These are phyloP conservation scores for Calyptommatus sinebrachiatus DNA, from an alignment of 2,113 vertebrate species.

Conservation along the genomic window DNA sequence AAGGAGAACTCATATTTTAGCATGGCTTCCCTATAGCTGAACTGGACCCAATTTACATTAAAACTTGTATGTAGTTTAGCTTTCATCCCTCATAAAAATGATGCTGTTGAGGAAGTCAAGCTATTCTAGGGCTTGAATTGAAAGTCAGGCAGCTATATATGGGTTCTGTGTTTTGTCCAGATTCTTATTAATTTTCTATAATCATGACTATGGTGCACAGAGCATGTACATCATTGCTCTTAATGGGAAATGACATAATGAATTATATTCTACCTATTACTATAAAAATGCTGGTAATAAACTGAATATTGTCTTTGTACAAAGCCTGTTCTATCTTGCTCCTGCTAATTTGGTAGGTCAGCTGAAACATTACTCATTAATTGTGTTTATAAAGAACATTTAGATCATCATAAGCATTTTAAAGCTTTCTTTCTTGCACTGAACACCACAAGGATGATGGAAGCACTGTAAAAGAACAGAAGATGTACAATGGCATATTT, in stretches of 20 bases:
- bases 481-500: too few relatives aligned
- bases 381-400: too few relatives aligned
- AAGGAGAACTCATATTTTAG: too few relatives aligned
- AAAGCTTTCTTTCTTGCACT: too few relatives aligned
- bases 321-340: neutral
- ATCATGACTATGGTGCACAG: neutral
- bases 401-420: too few relatives aligned
- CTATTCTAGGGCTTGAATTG: neutral
- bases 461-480: too few relatives aligned
- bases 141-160: neutral
- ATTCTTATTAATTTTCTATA: neutral
- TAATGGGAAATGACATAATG: neutral
- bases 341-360: neutral
- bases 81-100: too few relatives aligned
- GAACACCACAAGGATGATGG: too few relatives aligned
- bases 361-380: neutral
- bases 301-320: neutral
- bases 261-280: neutral
- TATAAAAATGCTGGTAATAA: conserved; percentile 14
- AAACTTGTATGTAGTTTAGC: too few relatives aligned
- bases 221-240: neutral
- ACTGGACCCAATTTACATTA: too few relatives aligned
- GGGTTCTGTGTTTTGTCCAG: neutral
- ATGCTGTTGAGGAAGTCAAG: too few relatives aligned
- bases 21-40: too few relatives aligned